These are phyloP conservation scores for Cephonodes hylas DNA, from an alignment of 2,888 invertebrate species.

Conservation along the genomic window DNA sequence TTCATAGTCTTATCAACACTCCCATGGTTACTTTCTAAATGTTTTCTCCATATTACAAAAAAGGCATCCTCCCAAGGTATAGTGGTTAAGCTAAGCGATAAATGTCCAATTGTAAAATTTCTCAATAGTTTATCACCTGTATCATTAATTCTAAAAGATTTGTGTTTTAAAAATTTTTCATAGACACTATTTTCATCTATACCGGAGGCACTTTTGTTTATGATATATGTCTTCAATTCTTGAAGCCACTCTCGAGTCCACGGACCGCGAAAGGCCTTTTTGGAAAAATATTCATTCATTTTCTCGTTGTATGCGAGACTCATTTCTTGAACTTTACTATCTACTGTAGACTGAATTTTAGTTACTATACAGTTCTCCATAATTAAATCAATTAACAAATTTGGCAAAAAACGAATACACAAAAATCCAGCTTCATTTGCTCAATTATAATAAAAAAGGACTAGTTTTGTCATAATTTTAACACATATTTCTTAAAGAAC, in stretches of 20 bases:
- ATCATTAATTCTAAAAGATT: background rate
- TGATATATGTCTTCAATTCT: background rate
- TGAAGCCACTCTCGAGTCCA: background rate
- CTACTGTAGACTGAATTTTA: no score
- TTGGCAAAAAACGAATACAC: no score
- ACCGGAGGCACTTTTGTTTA: background rate
- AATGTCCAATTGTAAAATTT: no score
- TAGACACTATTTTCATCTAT: background rate
- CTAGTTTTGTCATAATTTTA: no score
- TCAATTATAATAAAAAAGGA: no score
- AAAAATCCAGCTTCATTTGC: no score
- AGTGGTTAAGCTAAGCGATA: background rate
- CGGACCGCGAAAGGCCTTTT: background rate
- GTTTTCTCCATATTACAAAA: conserved; percentile 4
- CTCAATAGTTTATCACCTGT: background rate
- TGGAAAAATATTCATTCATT: background rate
- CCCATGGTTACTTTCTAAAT: background rate
- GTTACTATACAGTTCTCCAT: no score
- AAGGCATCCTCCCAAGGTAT: conserved; percentile 9
- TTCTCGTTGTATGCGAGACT: background rate
- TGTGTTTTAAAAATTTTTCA: background rate
- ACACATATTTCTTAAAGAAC: no score
- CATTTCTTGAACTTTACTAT: background rate
- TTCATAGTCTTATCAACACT: conserved; percentile 1
- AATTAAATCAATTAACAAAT: no score